These are phyloP conservation scores for Gambelia wislizenii DNA, from an alignment of 2,797 vertebrate species.

Conservation along the genomic window DNA sequence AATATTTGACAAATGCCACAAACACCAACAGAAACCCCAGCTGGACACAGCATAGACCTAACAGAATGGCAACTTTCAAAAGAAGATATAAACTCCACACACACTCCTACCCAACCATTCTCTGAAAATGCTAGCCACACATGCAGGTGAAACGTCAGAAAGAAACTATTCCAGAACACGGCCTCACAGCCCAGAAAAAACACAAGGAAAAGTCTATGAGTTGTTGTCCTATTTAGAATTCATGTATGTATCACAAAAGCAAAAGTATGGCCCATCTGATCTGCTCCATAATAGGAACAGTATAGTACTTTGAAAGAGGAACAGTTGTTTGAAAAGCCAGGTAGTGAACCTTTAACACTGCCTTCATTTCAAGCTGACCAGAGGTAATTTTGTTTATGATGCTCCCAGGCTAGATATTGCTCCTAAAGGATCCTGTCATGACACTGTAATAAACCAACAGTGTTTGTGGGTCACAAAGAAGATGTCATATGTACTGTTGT, in stretches of 20 bases:
- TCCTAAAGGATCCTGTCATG: conserved; percentile 8
- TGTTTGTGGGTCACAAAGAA: background rate
- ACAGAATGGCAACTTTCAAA: too few relatives aligned
- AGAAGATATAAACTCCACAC: too few relatives aligned
- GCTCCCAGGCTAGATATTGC: background rate
- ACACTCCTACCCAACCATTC: too few relatives aligned
- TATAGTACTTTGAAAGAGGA: background rate
- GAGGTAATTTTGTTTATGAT: conserved; percentile 1
- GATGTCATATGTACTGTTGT: background rate
- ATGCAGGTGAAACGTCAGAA: too few relatives aligned
- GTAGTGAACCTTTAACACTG: background rate
- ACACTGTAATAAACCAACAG: background rate
- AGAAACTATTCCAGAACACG: too few relatives aligned
- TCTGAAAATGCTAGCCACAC: too few relatives aligned
- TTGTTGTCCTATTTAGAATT: background rate
- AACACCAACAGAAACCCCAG: too few relatives aligned
- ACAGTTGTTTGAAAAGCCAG: background rate
- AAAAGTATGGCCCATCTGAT: background rate
- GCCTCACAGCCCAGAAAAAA: too few relatives aligned
- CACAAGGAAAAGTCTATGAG: too few relatives aligned
- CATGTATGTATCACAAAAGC: background rate
- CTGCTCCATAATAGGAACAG: background rate
- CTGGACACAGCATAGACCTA: too few relatives aligned
- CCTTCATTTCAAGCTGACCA: background rate
- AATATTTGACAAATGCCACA: too few relatives aligned